Base-by-base conservation (phyloP, 1,140 invertebrate genomes). In the Hyposmocoma kahamanoa region DNA sequence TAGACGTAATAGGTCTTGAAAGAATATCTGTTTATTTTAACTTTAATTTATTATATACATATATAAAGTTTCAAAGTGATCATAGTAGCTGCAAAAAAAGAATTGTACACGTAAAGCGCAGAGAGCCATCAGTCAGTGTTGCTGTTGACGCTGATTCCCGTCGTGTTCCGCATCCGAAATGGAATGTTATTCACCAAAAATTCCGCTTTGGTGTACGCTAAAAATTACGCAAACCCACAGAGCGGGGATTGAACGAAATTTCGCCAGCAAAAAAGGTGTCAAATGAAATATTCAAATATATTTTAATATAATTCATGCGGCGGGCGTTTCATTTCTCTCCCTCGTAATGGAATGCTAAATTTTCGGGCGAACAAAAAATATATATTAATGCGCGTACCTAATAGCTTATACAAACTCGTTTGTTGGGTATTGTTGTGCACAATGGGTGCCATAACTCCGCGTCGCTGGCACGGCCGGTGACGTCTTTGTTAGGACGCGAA, bases 221-320 rank as follows among this genome's bases (percentile, higher is more conserved):
- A 83, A 84, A 83, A 84, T 83, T 83, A 84, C 79, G 76, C 66
- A 59, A 50, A 62, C 63, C 68, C 62, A n/a, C n/a, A 56, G 58
- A 60, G 60, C 62, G 59, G 76, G 76, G 81, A 84, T 82, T 84
- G 81, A 84, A 79, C 78, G 67, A 79, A 82, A 82, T 81, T 76
- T 72, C 78, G 66, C 60, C 65, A 67, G 75, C 68, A 84, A 74
- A 73, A 84, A 83, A 85, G 79, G 82, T 83, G 79, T 85, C 82
- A 85, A 85, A 85, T 85, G 82, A 85, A 85, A 85, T 85, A 85
- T 85, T 85, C 82, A 85, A 85, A 85, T 85, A 80, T 85, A 85
- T 85, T 85, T 83, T 85, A 85, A 84, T 84, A 84, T 84, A 84
- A 84, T 84, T 84, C 81, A 84, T 84, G 79, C 79, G 72, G 79